Conservation (phyloP, 2,888 invertebrate genomes). For the Polydrusus cervinus region DNA sequence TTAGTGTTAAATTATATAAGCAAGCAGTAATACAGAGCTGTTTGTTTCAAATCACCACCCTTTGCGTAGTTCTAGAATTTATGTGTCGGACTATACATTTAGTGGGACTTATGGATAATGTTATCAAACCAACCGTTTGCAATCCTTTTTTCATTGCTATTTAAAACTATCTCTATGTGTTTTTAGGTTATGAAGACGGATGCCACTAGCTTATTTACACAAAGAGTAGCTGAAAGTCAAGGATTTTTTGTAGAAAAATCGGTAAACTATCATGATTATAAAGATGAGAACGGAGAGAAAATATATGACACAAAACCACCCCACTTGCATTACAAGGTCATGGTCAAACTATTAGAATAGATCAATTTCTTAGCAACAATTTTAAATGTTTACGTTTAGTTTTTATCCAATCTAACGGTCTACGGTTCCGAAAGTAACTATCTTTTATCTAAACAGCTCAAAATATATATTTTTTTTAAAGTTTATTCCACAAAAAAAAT, state of each 20-base stretch:
- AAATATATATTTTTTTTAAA: too few species aligned
- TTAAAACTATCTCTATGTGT: not conserved
- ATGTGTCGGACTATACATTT: too few species aligned
- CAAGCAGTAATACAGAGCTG: too few species aligned
- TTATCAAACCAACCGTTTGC: too few species aligned
- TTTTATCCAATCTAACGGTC: conserved; percentile 29
- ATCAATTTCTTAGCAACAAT: not conserved
- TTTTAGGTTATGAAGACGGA: conserved; percentile 85
- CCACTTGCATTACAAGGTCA: conserved; percentile 82
- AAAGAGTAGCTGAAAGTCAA: conserved; percentile 81
- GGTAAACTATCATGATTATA: conserved; percentile 82
- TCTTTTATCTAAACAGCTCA: too few species aligned
- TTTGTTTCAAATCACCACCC: too few species aligned
- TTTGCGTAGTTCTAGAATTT: too few species aligned
- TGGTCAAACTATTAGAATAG: conserved; percentile 69
- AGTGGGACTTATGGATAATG: too few species aligned
- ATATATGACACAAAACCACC: conserved; percentile 80
- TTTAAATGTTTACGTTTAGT: conserved; percentile 17
- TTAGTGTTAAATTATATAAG: too few species aligned
- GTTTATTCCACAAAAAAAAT: too few species aligned
- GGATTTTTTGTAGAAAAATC: conserved; percentile 79
- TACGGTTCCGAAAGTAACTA: not conserved
- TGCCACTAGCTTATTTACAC: conserved; percentile 87
- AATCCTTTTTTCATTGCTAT: too few species aligned
- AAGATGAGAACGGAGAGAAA: conserved; percentile 75